A percentile compares a stretch with the other conserved stretches of the same genome.
These are phyloP conservation scores for Trissolcus japonicus DNA, from an alignment of 2,888 invertebrate genomes.

Conservation along the genomic window DNA sequence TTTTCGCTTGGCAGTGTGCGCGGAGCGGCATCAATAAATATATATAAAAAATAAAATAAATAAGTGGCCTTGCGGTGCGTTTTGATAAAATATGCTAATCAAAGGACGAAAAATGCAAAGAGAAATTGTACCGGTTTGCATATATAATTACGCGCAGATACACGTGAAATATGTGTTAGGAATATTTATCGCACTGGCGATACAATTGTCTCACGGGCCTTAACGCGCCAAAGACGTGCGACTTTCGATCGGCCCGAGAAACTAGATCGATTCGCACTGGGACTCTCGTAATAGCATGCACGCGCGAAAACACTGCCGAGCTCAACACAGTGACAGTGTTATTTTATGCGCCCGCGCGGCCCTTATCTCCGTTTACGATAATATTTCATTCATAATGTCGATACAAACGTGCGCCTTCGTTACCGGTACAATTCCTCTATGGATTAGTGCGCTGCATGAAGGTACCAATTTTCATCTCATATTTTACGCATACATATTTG, in stretches of 20 bases:
- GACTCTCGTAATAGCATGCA: slow-evolving; percentile 35
- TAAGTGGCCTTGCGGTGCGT: slow-evolving; percentile 12
- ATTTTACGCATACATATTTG: slow-evolving; percentile 42
- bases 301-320: slow-evolving; percentile 11
- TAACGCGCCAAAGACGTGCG: slow-evolving; percentile 41
- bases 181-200: slow-evolving; percentile 35
- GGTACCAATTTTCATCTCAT: slow-evolving; percentile 41
- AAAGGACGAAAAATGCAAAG: slow-evolving; percentile 43
- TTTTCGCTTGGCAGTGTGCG: slow-evolving; percentile 13
- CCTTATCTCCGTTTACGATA: slow-evolving; percentile 49
- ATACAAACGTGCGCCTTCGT: slow-evolving; percentile 55
- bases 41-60: neutral
- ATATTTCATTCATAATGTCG: slow-evolving; percentile 58
- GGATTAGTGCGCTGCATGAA: slow-evolving; percentile 35
- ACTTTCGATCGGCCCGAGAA: slow-evolving; percentile 52
- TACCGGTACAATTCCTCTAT: slow-evolving; percentile 49
- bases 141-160: slow-evolving; percentile 51
- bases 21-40: too few species aligned
- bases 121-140: slow-evolving; percentile 53
- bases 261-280: slow-evolving; percentile 50
- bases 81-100: slow-evolving; percentile 42
- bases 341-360: slow-evolving; percentile 49
- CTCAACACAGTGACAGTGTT: slow-evolving; percentile 36
- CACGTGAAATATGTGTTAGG: slow-evolving; percentile 40
- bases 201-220: slow-evolving; percentile 55